Base-by-base conservation (phyloP, 1,140 invertebrate genomes). In the Eumeta japonica region DNA sequence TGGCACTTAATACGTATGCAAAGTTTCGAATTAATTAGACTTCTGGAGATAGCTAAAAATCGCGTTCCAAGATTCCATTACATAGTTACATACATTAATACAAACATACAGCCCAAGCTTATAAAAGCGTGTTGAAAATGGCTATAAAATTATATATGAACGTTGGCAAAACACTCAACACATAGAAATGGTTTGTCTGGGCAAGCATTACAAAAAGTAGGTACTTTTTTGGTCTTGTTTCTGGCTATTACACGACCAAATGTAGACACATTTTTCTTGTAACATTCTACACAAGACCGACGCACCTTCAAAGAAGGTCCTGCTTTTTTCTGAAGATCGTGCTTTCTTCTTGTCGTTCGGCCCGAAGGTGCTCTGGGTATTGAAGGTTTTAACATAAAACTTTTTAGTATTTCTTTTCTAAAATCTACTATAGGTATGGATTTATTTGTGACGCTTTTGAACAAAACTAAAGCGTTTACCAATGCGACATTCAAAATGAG, bases 401-500 rank as follows among this genome's bases (percentile, higher is more conserved):
- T 18, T 39, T 28, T 20, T 12, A 31, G 18, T 5, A 28, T 39
- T 31, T 28, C 33, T 41, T 15, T 54, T 43, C 45, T 45, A 27
- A 42, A 47, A 29, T 35, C 17, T 17, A 39, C 31, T 2, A 50
- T 45, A 24, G 28, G 35, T 11, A 52, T 46, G n/a, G 34, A 46
- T 31, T 46, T 41, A 10, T 40, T 41, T 12, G 39, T 52, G 7
- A 39, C 27, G 10, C 12, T 42, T 27, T 35, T 15, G n/a, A 12
- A 35, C 17, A 35, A 20, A 16, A 46, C 37, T 18, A 28, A 45
- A 2, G 50, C 50, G 50, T 71, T 72, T 17, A 63, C 49, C 4
- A 68, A 20, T 32, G 58, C 42, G 27, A 55, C 58, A 11, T 57
- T 56, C 13, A 62, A 41, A 7, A 64, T 32, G 20, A 64, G 16